Conservation (phyloP, 2,113 vertebrate genomes). For the Pampusana beccarii region DNA sequence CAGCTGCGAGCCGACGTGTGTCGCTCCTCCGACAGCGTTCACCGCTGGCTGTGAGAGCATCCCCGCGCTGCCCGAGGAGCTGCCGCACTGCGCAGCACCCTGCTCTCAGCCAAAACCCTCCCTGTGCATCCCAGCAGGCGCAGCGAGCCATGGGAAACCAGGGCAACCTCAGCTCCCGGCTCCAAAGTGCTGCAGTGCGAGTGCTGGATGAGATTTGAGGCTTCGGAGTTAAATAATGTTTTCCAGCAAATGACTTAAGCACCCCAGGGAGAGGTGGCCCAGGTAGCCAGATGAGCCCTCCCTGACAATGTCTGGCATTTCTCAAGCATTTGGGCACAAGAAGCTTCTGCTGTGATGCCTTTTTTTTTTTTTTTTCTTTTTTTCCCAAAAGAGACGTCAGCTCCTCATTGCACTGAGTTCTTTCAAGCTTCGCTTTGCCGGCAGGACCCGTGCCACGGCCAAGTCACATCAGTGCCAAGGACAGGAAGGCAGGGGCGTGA, state of each 20-base stretch:
- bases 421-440: background rate
- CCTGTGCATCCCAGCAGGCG: fast-evolving
- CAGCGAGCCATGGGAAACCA: fast-evolving
- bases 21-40: background rate
- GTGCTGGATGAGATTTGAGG: background rate
- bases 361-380: too few species aligned
- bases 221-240: background rate
- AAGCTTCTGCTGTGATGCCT: background rate
- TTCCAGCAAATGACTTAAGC: background rate
- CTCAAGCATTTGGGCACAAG: background rate
- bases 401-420: background rate
- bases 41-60: background rate
- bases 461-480: fast-evolving
- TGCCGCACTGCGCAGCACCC: fast-evolving
- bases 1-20: fast-evolving
- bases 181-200: fast-evolving
- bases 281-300: background rate
- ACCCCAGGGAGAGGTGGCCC: background rate
- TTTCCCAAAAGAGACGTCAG: background rate
- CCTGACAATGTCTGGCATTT: background rate
- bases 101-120: background rate
- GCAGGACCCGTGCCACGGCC: fast-evolving
- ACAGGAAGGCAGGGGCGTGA: background rate
- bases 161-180: fast-evolving
- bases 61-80: background rate